phyloP scores from a whole-genome alignment of 2,888 invertebrate species.

The Chrysopilus asiliformis region DNA sequence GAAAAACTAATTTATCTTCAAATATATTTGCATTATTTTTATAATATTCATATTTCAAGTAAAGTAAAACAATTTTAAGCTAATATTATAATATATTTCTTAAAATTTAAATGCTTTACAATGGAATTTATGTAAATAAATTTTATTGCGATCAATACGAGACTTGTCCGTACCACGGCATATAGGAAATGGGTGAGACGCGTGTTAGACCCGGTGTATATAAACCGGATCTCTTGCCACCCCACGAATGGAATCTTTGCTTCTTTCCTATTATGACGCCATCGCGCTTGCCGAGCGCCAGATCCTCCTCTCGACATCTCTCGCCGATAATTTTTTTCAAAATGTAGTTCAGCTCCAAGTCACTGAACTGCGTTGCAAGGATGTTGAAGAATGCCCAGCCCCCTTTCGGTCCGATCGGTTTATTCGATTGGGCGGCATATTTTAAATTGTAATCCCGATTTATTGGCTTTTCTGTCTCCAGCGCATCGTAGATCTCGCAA shows the following conservation, averaged over 20 bases:
- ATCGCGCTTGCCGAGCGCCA: constrained; percentile 11
- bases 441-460: not conserved
- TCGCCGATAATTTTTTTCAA: constrained; percentile 29
- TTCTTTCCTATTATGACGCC: constrained; percentile 32
- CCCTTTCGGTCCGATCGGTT: too few relatives aligned
- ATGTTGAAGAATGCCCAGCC: not conserved
- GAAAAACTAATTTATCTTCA: too few relatives aligned
- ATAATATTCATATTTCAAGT: too few relatives aligned
- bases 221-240: constrained; percentile 34
- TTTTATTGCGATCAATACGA: too few relatives aligned
- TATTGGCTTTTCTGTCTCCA: constrained; percentile 6
- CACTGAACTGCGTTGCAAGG: constrained; percentile 20
- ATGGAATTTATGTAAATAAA: too few relatives aligned
- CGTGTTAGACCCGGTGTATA: too few relatives aligned
- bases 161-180: too few relatives aligned
- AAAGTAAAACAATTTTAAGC: too few relatives aligned
- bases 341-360: constrained; percentile 26
- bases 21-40: too few relatives aligned
- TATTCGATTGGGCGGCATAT: not conserved
- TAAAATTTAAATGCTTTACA: too few relatives aligned
- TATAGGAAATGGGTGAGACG: too few relatives aligned
- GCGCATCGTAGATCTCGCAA: constrained; percentile 29
- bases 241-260: constrained; percentile 36
- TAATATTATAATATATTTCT: too few relatives aligned
- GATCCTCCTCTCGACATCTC: constrained; percentile 21